These are phyloP conservation scores for Atopsyche davidsoni DNA, from an alignment of 1,140 invertebrate genomes.

Conservation along the genomic window DNA sequence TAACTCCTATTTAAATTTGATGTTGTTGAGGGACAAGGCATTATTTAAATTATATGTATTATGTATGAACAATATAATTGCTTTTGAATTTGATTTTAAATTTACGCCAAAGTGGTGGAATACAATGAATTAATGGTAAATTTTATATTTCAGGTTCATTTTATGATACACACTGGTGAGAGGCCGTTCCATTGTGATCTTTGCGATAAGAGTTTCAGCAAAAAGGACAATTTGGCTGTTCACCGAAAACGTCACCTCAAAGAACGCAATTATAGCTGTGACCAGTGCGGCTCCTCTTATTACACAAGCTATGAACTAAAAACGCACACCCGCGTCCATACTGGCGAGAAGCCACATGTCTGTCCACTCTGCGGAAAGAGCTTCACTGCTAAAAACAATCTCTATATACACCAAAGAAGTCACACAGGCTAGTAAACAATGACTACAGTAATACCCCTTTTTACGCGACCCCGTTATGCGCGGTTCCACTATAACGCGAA, in stretches of 20 bases:
- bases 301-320: slow-evolving; percentile 29
- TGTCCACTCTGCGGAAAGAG: slow-evolving; percentile 27
- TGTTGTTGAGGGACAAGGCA: too few relatives aligned
- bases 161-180: slow-evolving; percentile 33
- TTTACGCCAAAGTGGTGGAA: too few relatives aligned
- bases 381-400: slow-evolving; percentile 29
- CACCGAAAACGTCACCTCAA: slow-evolving; percentile 25
- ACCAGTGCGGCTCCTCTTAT: slow-evolving; percentile 26
- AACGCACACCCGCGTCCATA: slow-evolving; percentile 26
- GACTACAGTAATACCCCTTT: too few relatives aligned
- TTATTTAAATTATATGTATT: too few relatives aligned
- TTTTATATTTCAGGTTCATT: slow-evolving; percentile 26
- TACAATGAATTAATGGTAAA: too few relatives aligned
- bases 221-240: slow-evolving; percentile 27
- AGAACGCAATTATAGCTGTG: slow-evolving; percentile 24
- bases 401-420: slow-evolving; percentile 25
- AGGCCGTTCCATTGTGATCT: slow-evolving; percentile 35
- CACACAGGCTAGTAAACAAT: slow-evolving; percentile 21
- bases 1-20: too few relatives aligned
- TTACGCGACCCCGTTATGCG: too few relatives aligned
- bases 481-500: too few relatives aligned
- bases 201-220: slow-evolving; percentile 30
- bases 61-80: too few relatives aligned
- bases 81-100: too few relatives aligned
- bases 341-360: slow-evolving; percentile 27